These are phyloP conservation scores for Cordilura impudica DNA, from an alignment of 2,888 invertebrate genomes.

Conservation along the genomic window DNA sequence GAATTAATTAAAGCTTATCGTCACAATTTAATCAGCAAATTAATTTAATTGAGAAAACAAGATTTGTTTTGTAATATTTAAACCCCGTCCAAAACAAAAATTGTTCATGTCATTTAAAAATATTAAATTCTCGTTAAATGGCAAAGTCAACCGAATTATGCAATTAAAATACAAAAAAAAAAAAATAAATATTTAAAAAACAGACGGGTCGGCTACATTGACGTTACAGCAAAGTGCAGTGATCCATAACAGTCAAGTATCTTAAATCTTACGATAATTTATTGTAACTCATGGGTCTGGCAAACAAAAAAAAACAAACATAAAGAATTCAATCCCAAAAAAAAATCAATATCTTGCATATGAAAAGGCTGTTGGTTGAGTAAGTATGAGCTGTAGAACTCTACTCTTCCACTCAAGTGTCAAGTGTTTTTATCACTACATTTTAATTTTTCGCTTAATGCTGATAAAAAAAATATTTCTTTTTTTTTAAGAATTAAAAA, in stretches of 20 bases:
- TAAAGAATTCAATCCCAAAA: neutral
- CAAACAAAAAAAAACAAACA: neutral
- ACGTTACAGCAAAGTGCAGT: conserved; percentile 37
- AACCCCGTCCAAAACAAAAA: neutral
- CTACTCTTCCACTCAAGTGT: conserved; percentile 7
- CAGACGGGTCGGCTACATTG: neutral
- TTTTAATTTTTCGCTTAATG: neutral
- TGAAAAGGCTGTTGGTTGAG: too few species aligned
- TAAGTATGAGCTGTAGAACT: too few species aligned
- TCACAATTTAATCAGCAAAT: conserved; percentile 30
- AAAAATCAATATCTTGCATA: neutral
- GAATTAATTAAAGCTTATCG: conserved; percentile 47
- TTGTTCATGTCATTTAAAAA: conserved; percentile 4
- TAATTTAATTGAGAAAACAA: conserved; percentile 19
- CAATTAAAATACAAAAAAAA: neutral
- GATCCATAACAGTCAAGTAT: conserved; percentile 50
- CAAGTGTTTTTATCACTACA: conserved; percentile 6
- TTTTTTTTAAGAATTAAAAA: conserved; percentile 14
- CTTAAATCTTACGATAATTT: conserved; percentile 40
- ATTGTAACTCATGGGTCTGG: conserved; percentile 35
- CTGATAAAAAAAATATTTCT: conserved; percentile 1
- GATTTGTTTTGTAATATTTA: neutral
- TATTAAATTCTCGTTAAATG: too few species aligned
- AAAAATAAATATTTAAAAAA: too few species aligned
- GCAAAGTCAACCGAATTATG: too few species aligned